phyloP scores from a whole-genome alignment of 2,888 invertebrate genomes.

The Drosophila emarginata region DNA sequence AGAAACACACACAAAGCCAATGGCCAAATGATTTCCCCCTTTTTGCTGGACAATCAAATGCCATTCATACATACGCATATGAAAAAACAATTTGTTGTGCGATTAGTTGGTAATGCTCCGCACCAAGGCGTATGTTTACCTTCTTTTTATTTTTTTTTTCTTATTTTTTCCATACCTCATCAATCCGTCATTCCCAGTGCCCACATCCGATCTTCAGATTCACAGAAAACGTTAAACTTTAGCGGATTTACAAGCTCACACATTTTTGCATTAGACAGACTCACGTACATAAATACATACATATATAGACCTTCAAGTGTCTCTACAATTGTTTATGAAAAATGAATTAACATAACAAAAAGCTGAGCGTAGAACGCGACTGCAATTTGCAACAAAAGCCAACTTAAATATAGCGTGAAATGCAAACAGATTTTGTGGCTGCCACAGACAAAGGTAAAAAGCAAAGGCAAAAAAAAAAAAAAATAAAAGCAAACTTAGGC shows the following conservation, averaged over 20 bases:
- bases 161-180: conserved; percentile 3
- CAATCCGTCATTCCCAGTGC: conserved; percentile 19
- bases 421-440: conserved; percentile 43
- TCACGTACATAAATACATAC: background rate
- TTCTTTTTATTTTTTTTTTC: conserved; percentile 6
- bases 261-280: conserved; percentile 31
- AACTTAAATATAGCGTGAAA: conserved; percentile 54
- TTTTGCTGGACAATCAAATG: conserved; percentile 55
- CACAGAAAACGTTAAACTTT: conserved; percentile 15
- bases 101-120: conserved; percentile 41
- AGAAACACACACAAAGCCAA: conserved; percentile 27
- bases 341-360: conserved; percentile 64
- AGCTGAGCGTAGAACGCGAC: conserved; percentile 54
- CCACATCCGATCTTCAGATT: conserved; percentile 23
- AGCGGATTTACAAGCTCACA: conserved; percentile 21
- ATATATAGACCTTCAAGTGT: conserved; percentile 65
- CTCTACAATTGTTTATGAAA: conserved; percentile 56
- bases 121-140: background rate
- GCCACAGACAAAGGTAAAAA: conserved; percentile 32
- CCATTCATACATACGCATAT: conserved; percentile 48
- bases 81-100: conserved; percentile 47
- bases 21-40: conserved; percentile 58
- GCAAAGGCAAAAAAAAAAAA: too few relatives aligned
- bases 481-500: conserved; percentile 34
- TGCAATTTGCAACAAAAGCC: conserved; percentile 72